Conservation (phyloP, 2,888 invertebrate genomes). For the Macaria liturata region DNA sequence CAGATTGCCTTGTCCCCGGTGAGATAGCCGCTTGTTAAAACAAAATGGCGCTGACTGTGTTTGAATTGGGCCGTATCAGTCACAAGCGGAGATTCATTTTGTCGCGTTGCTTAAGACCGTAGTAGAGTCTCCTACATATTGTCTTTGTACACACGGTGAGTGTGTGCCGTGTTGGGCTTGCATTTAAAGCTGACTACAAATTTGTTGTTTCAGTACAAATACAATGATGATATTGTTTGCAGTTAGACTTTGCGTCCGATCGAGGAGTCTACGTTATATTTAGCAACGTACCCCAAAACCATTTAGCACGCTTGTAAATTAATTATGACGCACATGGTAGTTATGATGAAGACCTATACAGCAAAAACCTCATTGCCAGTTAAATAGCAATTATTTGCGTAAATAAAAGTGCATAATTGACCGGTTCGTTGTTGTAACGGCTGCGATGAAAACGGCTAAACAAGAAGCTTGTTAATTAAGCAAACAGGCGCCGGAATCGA, state of each 20-base stretch:
- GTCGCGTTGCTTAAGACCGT: constrained; percentile 82
- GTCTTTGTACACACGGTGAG: constrained; percentile 79
- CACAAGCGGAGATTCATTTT: constrained; percentile 82
- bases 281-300: constrained; percentile 53
- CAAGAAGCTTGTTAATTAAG: constrained; percentile 38
- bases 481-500: constrained; percentile 40
- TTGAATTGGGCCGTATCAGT: constrained; percentile 83
- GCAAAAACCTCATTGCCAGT: constrained; percentile 1
- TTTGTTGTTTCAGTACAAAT: constrained; percentile 82
- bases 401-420: constrained; percentile 28
- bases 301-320: constrained; percentile 69
- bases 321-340: constrained; percentile 55
- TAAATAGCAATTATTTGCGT: constrained; percentile 5
- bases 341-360: not conserved
- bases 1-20: constrained; percentile 41
- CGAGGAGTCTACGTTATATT: constrained; percentile 68
- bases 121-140: constrained; percentile 78
- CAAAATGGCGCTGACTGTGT: constrained; percentile 82
- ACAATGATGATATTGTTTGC: constrained; percentile 81
- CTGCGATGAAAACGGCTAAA: constrained; percentile 32
- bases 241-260: constrained; percentile 78
- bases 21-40: constrained; percentile 80
- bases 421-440: constrained; percentile 30
- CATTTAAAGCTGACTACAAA: constrained; percentile 82
- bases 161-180: constrained; percentile 79